Base-by-base conservation (phyloP, 1,140 invertebrate species). In the Pseudachorutes palmiensis region DNA sequence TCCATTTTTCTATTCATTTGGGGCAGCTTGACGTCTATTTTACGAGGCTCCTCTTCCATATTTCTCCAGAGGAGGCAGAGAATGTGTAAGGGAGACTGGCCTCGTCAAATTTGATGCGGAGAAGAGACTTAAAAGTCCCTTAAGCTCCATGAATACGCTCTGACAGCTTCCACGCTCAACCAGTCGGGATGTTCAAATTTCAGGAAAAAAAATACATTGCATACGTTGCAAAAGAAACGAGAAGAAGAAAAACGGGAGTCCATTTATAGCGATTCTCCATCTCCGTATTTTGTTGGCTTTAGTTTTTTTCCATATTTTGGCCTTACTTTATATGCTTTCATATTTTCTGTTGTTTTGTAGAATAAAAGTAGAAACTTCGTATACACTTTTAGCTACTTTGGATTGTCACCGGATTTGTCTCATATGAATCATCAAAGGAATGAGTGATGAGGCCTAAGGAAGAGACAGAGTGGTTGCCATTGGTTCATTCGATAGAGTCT, bases 1-100 rank as follows among this genome's bases (percentile, higher is more conserved):
- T 66, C 24, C 63, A 57, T 55, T 64, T 36, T 64, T 64, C 48
- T 68, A 32, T 68, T 58, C 62, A 49, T 68, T 58, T 64, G 51
- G 51, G 51, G 24, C 3, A 55, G 51, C 14, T 55, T 55, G 51
- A 55, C 24, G 51, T 55, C 51, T 55, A 55, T 55, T 55, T 55
- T 55, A 14, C 19, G 36, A 45, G 36, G 36, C 36, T 16, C 61
- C 41, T 36, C 31, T 36, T 45, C 33, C 51, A 26, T 51, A n/a
- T 49, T 64, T 16, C 48, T 51, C 62, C 51, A 55, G 51, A 26
- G 51, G 24, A 55, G 51, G n/a, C n/a, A n/a, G n/a, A n/a, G n/a
- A n/a, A n/a, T n/a, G n/a, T n/a, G n/a, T n/a, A n/a, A n/a, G n/a
- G n/a, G n/a, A n/a, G 9, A 14, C 24, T 12, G 51, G 12, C 24